Evolutionary conservation across 2,797 vertebrate genomes (phyloP), one percentile per base, ranked within the genome.

Genomic region (Iguana delicatissima): DNA sequence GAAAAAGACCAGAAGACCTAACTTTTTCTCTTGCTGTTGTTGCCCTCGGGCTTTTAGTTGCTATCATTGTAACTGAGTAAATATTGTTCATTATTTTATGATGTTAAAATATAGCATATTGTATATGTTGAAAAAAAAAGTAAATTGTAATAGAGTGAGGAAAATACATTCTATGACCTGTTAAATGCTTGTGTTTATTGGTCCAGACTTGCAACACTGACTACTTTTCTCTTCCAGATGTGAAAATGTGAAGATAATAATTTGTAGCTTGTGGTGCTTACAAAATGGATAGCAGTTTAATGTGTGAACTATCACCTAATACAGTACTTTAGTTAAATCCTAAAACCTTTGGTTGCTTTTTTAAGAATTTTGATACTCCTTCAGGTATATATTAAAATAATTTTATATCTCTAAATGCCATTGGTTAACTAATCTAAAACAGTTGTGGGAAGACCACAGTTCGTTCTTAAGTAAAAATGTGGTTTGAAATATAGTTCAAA

Each of bases 211-310:
- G 0, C 13, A 38, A 14, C 55, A 29, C 64, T 62, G 0, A 32
- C 24, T 22, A 0, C 62, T 86, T 62, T 86, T 69, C 35, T 90
- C 22, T 81, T 80, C 86, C 74, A 29, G n/a, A 83, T 73, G 85
- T 18, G 0, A 8, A 89, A 81, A n/a, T 2, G 0, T 0, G 0
- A 77, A 69, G 1, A 46, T 59, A 5, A 74, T 79, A 52, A 64
- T 85, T 87, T 88, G 4, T 59, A 8, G 50, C 1, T 57, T 86
- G 59, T 69, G 0, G 9, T 72, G 3, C 89, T 83, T 92, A 64
- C 74, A 7, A 89, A 57, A 91, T n/a, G 57, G 38, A 4, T 42
- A 10, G 79, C 57, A 74, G 5, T 10, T 24, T 79, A 81, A 3
- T 10, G 0, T 84, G 91, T 80, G 24, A 42, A 81, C 3, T 0